Evolutionary conservation across 2,888 invertebrate species (phyloP).

Genomic region (Xylophagus ater): DNA sequence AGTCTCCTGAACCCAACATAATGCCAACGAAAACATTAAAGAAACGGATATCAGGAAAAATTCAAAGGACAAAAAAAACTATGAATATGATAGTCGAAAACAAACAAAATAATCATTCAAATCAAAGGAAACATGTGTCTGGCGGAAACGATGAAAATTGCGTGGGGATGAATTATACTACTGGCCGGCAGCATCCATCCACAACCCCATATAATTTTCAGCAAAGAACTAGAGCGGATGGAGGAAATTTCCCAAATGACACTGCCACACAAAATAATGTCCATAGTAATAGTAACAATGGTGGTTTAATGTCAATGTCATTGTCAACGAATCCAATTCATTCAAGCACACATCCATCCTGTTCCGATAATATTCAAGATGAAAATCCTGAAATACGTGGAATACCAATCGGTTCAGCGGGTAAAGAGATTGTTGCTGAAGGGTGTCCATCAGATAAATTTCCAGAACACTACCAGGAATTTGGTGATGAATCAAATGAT

Average conservation of each 20-base stretch:
- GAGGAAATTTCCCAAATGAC: constrained; percentile 23
- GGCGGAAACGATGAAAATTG: constrained; percentile 11
- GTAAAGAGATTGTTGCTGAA: constrained; percentile 5
- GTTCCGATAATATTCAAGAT: not conserved
- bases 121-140: constrained; percentile 10
- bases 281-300: no score
- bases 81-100: constrained; percentile 1
- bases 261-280: not conserved
- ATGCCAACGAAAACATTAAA: constrained; percentile 9
- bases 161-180: constrained; percentile 3
- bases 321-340: no score
- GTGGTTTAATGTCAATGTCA: no score
- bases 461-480: constrained; percentile 10
- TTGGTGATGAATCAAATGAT: not conserved
- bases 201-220: constrained; percentile 10
- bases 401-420: constrained; percentile 10
- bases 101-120: constrained; percentile 12
- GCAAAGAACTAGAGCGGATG: constrained; percentile 28
- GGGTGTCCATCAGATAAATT: constrained; percentile 8
- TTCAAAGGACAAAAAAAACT: constrained; percentile 3
- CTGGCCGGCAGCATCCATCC: constrained; percentile 9
- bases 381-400: constrained; percentile 6
- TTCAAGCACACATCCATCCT: not conserved
- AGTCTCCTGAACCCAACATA: not conserved
- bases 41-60: constrained; percentile 13